These are phyloP conservation scores for Ceratina japonica DNA, from an alignment of 1,140 invertebrate species.

Conservation along the genomic window DNA sequence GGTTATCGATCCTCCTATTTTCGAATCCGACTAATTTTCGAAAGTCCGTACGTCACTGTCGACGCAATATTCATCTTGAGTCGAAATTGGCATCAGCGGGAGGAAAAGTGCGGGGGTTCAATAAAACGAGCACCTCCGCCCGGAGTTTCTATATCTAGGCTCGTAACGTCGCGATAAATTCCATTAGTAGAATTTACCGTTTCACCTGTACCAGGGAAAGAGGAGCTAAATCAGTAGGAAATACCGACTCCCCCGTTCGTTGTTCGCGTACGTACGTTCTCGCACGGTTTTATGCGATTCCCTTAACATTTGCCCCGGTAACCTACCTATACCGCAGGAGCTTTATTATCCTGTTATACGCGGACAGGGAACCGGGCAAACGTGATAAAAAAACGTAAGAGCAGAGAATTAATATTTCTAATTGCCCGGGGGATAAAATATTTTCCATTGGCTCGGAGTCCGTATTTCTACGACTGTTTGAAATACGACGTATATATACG, in stretches of 20 bases:
- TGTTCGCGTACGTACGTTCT: neutral
- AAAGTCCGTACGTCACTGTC: constrained; percentile 19
- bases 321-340: no score
- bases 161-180: constrained; percentile 66
- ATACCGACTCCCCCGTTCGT: neutral
- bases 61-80: constrained; percentile 38
- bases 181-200: constrained; percentile 64
- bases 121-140: constrained; percentile 55
- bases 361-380: no score
- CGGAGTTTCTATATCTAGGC: constrained; percentile 63
- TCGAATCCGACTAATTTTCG: constrained; percentile 19
- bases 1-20: neutral
- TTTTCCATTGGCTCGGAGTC: no score
- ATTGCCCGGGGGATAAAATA: no score
- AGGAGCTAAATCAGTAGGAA: constrained; percentile 52
- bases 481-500: no score
- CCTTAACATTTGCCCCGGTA: no score
- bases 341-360: no score
- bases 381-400: no score
- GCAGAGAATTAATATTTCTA: no score
- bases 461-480: no score
- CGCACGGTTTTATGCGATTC: neutral
- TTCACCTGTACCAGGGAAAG: constrained; percentile 34
- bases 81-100: constrained; percentile 13
- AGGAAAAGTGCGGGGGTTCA: constrained; percentile 19